phyloP scores from a whole-genome alignment of 1,140 invertebrate species.

The Musca domestica region DNA sequence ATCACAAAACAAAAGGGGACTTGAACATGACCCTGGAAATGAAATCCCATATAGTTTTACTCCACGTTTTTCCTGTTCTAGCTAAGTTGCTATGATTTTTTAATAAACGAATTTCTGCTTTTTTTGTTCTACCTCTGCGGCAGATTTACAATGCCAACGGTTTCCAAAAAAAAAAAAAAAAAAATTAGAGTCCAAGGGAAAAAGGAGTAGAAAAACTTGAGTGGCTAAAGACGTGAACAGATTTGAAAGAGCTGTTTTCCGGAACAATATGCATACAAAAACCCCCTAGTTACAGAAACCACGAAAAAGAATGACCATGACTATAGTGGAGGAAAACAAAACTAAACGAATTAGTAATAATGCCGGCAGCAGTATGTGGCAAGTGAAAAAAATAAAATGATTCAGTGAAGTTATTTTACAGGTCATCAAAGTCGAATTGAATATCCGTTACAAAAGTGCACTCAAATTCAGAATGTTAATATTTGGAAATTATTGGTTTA shows the following conservation, averaged over 20 bases:
- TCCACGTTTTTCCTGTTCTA: too few relatives aligned
- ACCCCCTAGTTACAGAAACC: neutral
- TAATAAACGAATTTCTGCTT: neutral
- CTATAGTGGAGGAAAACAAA: neutral
- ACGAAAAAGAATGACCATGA: neutral
- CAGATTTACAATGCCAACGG: neutral
- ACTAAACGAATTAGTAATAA: neutral
- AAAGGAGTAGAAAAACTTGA: neutral
- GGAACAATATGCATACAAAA: neutral
- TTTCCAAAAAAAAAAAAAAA: neutral
- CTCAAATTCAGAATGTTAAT: too few relatives aligned
- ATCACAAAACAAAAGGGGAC: too few relatives aligned
- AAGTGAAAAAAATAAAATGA: too few relatives aligned
- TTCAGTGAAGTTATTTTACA: too few relatives aligned
- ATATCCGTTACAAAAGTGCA: too few relatives aligned
- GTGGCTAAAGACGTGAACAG: slow-evolving; percentile 1
- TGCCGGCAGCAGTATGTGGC: too few relatives aligned
- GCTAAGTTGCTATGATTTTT: neutral
- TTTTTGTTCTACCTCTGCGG: neutral
- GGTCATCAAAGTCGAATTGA: too few relatives aligned
- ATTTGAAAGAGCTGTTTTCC: neutral
- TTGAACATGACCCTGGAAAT: too few relatives aligned
- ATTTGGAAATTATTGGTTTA: too few relatives aligned
- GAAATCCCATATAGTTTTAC: too few relatives aligned
- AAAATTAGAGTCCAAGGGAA: neutral